Percentiles rank a stretch among this genome's conserved stretches.
Evolutionary conservation across 2,888 invertebrate species (phyloP).

Genomic region (Osmoderma eremita): DNA sequence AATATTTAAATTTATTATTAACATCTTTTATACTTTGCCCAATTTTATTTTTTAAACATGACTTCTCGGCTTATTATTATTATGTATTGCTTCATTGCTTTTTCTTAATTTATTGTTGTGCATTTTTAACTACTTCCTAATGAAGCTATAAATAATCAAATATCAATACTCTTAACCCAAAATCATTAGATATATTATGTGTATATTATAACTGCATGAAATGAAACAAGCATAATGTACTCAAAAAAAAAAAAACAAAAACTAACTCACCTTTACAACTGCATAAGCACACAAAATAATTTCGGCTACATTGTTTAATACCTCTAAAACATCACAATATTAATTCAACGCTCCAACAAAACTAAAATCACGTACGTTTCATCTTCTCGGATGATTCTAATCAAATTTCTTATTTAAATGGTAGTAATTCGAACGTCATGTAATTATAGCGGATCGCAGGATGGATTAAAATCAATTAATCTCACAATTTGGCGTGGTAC

Average conservation of each 20-base stretch:
- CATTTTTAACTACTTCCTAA: no score
- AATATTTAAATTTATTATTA: no score
- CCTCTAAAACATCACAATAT: constrained; percentile 23
- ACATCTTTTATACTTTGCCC: no score
- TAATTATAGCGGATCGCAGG: background rate
- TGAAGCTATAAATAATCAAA: no score
- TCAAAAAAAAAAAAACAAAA: background rate
- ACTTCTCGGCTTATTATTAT: no score
- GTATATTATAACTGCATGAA: no score
- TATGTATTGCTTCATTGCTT: no score
- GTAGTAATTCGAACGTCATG: background rate
- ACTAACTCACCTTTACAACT: constrained; percentile 13
- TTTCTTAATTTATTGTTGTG: no score
- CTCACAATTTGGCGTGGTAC: constrained; percentile 23
- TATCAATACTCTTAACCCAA: no score
- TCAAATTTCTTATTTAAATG: background rate
- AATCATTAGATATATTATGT: no score
- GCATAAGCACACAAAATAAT: constrained; percentile 16
- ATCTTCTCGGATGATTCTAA: background rate
- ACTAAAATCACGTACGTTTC: constrained; percentile 1
- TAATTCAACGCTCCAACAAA: background rate
- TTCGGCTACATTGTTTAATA: constrained; percentile 1
- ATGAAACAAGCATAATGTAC: no score
- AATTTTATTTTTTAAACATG: no score
- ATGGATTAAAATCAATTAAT: constrained; percentile 24